A percentile compares a stretch with the other conserved stretches of the same genome.
Conservation (phyloP, 2,888 invertebrate species). For the Drosophila birchii region DNA sequence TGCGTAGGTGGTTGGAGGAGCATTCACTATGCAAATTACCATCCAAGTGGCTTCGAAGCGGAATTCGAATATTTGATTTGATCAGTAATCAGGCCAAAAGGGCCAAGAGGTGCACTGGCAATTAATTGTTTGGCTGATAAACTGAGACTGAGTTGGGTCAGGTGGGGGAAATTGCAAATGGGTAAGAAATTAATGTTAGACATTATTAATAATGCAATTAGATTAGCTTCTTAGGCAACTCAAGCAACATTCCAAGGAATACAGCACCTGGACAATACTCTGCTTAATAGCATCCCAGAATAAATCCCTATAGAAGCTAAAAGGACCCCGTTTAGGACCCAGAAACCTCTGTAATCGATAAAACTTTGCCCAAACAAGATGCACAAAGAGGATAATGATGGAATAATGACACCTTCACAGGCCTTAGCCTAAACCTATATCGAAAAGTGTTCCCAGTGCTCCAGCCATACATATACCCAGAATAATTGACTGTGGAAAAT, state of each 20-base stretch:
- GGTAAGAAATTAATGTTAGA: background rate
- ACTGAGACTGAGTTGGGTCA: background rate
- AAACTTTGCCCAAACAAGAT: too few species aligned
- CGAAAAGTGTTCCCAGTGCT: background rate
- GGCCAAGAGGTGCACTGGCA: background rate
- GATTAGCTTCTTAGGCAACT: too few species aligned
- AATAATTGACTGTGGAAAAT: slow-evolving; percentile 21
- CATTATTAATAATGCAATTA: too few species aligned
- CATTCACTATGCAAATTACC: slow-evolving; percentile 28
- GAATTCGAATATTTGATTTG: slow-evolving; percentile 18
- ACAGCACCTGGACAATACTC: too few species aligned
- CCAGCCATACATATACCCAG: background rate
- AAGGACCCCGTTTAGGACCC: too few species aligned
- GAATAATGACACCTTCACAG: background rate
- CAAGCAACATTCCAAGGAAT: too few species aligned
- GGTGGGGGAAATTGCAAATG: background rate
- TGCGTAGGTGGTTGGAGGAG: background rate
- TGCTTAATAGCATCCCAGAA: too few species aligned
- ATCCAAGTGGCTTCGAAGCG: slow-evolving; percentile 17
- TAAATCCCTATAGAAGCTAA: too few species aligned
- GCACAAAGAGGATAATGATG: too few species aligned
- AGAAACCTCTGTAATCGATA: too few species aligned
- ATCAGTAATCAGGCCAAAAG: background rate
- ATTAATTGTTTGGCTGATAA: slow-evolving; percentile 1
- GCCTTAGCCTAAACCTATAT: too few species aligned